phyloP scores from a whole-genome alignment of 2,113 vertebrate species.

The Callipepla californica region DNA sequence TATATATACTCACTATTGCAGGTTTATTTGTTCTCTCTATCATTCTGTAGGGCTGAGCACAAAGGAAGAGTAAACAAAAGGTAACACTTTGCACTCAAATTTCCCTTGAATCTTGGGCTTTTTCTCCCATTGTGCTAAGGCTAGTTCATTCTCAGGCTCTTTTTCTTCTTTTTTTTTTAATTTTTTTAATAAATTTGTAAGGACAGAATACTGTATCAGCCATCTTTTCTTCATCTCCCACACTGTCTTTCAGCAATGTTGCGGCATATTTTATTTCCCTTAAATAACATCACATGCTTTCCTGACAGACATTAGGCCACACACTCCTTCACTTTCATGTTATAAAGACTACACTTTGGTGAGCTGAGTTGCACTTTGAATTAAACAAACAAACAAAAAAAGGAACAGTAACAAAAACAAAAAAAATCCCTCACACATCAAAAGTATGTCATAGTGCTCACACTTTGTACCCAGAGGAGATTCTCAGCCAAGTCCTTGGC shows the following conservation, averaged over 20 bases:
- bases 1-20: neutral
- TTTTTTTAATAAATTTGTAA: neutral
- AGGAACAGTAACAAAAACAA: no score
- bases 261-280: neutral
- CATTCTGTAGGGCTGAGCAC: neutral
- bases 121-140: neutral
- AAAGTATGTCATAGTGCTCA: neutral
- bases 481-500: neutral
- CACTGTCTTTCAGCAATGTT: neutral
- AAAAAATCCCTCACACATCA: neutral
- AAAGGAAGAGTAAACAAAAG: neutral
- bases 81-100: neutral
- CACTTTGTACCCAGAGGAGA: rapidly evolving
- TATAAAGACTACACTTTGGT: neutral
- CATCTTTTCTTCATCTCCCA: neutral
- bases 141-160: neutral
- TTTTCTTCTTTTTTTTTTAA: no score
- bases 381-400: neutral
- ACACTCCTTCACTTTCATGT: neutral
- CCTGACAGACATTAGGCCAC: neutral
- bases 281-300: neutral
- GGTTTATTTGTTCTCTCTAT: neutral
- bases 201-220: neutral
- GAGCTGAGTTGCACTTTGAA: neutral
- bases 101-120: neutral